Evolutionary conservation across 53 echinoderm and acorn worm species (phyloP), one percentile per base, ranked within the genome.

Genomic region (Temnopleurus reevesii): DNA sequence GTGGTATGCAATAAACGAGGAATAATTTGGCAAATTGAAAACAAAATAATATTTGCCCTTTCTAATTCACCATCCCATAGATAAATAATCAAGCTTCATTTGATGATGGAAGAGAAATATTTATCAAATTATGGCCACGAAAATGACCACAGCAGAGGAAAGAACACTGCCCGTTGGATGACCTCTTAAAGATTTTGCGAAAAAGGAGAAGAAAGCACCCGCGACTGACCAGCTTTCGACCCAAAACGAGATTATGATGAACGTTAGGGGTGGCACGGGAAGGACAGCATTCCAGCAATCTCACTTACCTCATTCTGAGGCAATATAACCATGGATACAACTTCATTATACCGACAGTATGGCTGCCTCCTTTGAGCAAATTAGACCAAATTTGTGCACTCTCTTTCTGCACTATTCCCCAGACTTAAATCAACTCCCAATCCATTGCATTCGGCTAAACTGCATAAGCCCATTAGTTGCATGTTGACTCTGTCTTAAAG

Each of bases 231-330:
- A 60, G 33, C 6, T 86, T 46, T 41, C 46, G 61, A 86, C 86
- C 86, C 46, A 23, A 45, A 60, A 61, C 45, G 54, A 87, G 51
- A 66, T 66, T 65, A 87, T 87, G 88, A 87, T 87, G 88, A 71
- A 87, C 71, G 88, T 46, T 66, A 87, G 66, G 66, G 51, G 47
- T 46, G 26, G 46, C 46, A 33, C 71, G 66, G 64, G 66, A 47
- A 87, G 12, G 88, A 87, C 54, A 12, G 28, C 66, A 87, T 64
- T 53, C 61, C 23, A 45, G 85, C 85, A 44, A 85, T 85, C 85
- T 85, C 85, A 41, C 44, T 85, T 85, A 59, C 10, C 60, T 60
- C 60, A 61, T 60, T 85, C 60, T 60, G 7, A 24, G 15, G 44
- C 85, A 85, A 85, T 85, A 44, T 85, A 41, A 5, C 6, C 23